Evolutionary conservation across 1,140 invertebrate species (phyloP), one percentile per base, ranked within the genome.

Genomic region (Orchesella cincta): DNA sequence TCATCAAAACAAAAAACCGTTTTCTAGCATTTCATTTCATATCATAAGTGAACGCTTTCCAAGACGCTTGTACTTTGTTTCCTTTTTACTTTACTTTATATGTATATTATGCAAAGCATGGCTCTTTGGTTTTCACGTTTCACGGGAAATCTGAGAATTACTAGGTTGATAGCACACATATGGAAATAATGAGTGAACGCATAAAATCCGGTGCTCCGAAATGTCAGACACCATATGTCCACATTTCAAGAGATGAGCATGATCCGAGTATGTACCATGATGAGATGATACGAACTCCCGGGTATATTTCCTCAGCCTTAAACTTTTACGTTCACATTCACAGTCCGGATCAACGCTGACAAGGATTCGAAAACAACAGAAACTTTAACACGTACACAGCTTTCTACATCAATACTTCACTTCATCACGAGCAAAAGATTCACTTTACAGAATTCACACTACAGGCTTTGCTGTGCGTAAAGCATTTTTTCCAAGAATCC

Each of bases 111-210:
- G n/a, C n/a, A n/a, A n/a, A n/a, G n/a, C n/a, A n/a, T n/a, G n/a
- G n/a, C n/a, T n/a, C n/a, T n/a, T n/a, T n/a, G n/a, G n/a, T n/a
- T 16, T 57, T 26, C 23, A 3, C 14, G 26, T 18, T 57, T 57
- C 5, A 57, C 5, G n/a, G 5, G 54, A 26, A 16, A n/a, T 57
- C 54, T 26, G 54, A 57, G 54, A 57, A 57, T 57, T 23, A 57
- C 14, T 18, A 57, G n/a, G 26, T 57, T 8, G 3, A 57, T 3
- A 18, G 54, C n/a, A 57, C 39, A 57, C 54, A 57, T 57, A 57
- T 57, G 54, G 54, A 57, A 57, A 26, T 57, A 57, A 57, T 57
- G 54, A 57, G 54, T 57, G 26, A 57, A 23, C 54, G 39, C 54
- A 57, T 23, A 57, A 16, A 23, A 5, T 26, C 5, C 12, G 54